Base-by-base conservation (phyloP, 2,113 vertebrate species). In the Terrapene triunguis region DNA sequence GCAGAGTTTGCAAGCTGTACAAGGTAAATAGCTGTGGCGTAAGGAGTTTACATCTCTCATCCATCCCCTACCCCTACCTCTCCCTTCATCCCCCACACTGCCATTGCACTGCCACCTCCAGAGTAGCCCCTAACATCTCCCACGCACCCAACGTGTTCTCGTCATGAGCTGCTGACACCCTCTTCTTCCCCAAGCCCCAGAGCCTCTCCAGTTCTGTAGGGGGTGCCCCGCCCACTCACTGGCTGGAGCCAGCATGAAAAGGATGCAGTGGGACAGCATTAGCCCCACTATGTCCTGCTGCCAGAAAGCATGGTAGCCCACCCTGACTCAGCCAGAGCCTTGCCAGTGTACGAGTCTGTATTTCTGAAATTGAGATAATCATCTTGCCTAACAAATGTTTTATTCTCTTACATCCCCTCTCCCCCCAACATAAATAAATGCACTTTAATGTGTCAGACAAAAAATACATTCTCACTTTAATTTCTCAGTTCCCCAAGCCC, bases 401-500 rank as follows among this genome's bases (percentile, higher is more conserved):
- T 88, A 80, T 86, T 97, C 95, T 50, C 59, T 94, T 84, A 83
- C 0, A 0, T 65, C 91, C 5, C 51, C n/a, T n/a, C n/a, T n/a
- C 50, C 38, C n/a, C 29, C 47, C 8, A 59, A 10, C 96, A 97
- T 95, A 97, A 94, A 96, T 94, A 94, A 93, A 84, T 80, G 84
- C 91, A 93, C 81, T 97, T 96, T 89, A 94, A 95, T 89, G 89
- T 94, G 84, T 88, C 93, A 96, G 96, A 91, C 85, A 92, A 96
- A 85, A 32, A 83, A 8, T n/a, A 69, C n/a, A 76, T 0, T 79
- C 17, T 4, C 90, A 91, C 50, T 95, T 96, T 97, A 92, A 97
- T 97, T 97, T 96, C 96, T 95, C 89, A 90, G 89, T 91, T 87
- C 95, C 92, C 96, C 94, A 93, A 97, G 85, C 79, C 93, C 54